A percentile compares a stretch with the other conserved stretches of the same genome.
These are phyloP conservation scores for Ceriagrion tenellum DNA, from an alignment of 2,888 invertebrate genomes.

Conservation along the genomic window DNA sequence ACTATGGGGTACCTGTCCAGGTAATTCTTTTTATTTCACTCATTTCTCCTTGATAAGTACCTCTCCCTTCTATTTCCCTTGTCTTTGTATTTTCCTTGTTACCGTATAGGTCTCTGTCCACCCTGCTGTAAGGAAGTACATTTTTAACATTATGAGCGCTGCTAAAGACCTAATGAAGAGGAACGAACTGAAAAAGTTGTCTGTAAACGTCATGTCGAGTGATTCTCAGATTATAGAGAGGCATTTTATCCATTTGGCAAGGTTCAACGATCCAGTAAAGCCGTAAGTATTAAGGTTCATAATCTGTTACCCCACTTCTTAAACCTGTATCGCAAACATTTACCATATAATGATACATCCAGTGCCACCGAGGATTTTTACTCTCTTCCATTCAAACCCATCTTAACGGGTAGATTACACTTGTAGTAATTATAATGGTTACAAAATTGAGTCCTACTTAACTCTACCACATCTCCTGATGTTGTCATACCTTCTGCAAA, in stretches of 20 bases:
- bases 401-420: too few relatives aligned
- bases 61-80: too few relatives aligned
- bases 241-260: constrained; percentile 31
- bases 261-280: not conserved
- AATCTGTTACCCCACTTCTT: too few relatives aligned
- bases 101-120: not conserved
- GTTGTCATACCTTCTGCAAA: too few relatives aligned
- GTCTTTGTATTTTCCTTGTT: not conserved
- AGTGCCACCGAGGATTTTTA: too few relatives aligned
- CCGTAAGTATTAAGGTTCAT: not conserved
- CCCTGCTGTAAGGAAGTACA: constrained; percentile 44
- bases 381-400: too few relatives aligned
- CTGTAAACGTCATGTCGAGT: not conserved
- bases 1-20: constrained; percentile 55
- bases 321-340: too few relatives aligned
- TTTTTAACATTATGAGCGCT: not conserved
- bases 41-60: too few relatives aligned
- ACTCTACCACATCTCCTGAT: too few relatives aligned
- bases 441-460: too few relatives aligned
- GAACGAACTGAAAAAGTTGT: constrained; percentile 52
- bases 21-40: not conserved
- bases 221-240: constrained; percentile 38
- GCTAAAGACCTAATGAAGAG: constrained; percentile 10
- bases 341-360: too few relatives aligned
- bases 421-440: too few relatives aligned